These are phyloP conservation scores for Drosophila cognata DNA, from an alignment of 2,888 invertebrate species.

Conservation along the genomic window DNA sequence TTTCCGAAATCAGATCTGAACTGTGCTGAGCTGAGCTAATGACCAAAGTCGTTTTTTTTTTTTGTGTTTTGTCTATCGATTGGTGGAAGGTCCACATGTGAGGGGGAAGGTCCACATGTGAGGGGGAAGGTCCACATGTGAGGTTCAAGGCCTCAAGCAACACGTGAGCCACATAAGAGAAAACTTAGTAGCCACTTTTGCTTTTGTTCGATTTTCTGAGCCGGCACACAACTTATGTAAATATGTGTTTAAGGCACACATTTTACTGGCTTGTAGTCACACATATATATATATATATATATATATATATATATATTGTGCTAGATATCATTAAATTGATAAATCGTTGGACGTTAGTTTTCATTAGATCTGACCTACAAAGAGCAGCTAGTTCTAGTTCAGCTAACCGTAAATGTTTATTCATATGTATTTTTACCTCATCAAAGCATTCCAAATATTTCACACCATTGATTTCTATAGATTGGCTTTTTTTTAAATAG, in stretches of 20 bases:
- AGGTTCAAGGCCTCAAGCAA: constrained; percentile 61
- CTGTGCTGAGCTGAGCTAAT: constrained; percentile 35
- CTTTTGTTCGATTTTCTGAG: constrained; percentile 38
- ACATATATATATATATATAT: background rate
- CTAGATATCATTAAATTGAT: constrained; percentile 38
- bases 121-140: background rate
- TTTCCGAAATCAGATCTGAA: constrained; percentile 32
- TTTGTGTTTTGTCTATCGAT: constrained; percentile 41
- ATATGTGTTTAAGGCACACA: constrained; percentile 23
- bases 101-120: constrained; percentile 11
- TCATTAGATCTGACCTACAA: constrained; percentile 40
- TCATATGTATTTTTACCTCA: constrained; percentile 1
- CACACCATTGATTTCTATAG: constrained; percentile 25
- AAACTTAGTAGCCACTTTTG: constrained; percentile 46
- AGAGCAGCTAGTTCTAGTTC: constrained; percentile 13
- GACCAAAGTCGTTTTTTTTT: constrained; percentile 9
- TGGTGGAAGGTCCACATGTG: constrained; percentile 21
- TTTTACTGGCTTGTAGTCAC: background rate
- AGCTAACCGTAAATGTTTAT: constrained; percentile 38
- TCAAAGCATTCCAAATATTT: constrained; percentile 13
- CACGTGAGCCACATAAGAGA: constrained; percentile 45
- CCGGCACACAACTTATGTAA: constrained; percentile 46
- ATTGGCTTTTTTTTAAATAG: background rate
- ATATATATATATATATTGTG: background rate
- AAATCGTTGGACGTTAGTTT: constrained; percentile 47